Evolutionary conservation across 2,888 invertebrate genomes (phyloP).

Genomic region (Pandemis heparana): DNA sequence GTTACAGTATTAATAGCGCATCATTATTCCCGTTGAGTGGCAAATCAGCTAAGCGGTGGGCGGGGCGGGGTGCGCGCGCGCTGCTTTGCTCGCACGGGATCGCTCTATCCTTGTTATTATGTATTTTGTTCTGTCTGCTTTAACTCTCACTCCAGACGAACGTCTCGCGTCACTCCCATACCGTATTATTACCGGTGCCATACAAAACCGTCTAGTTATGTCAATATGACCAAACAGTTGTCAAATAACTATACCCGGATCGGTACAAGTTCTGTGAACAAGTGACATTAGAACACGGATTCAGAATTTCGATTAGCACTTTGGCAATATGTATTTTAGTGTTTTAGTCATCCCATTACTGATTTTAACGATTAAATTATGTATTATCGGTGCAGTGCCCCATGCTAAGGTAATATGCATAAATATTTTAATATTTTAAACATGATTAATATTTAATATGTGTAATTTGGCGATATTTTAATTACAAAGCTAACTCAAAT

Average conservation of each 20-base stretch:
- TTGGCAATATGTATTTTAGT: slow-evolving; percentile 73
- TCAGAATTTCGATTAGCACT: slow-evolving; percentile 15
- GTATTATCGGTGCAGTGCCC: slow-evolving; percentile 65
- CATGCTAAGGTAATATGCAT: slow-evolving; percentile 72
- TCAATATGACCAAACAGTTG: slow-evolving; percentile 72
- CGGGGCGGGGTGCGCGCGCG: slow-evolving; percentile 56
- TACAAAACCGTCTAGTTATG: slow-evolving; percentile 59
- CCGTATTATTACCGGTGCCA: slow-evolving; percentile 55
- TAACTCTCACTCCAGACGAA: slow-evolving; percentile 72
- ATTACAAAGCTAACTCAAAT: not conserved
- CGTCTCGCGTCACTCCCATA: slow-evolving; percentile 63
- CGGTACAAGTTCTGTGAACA: slow-evolving; percentile 66
- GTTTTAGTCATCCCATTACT: slow-evolving; percentile 70
- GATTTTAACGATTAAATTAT: slow-evolving; percentile 69
- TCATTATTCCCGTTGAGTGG: slow-evolving; percentile 49
- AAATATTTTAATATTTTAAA: slow-evolving; percentile 12
- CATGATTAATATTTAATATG: not conserved
- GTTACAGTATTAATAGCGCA: slow-evolving; percentile 49
- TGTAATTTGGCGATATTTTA: not conserved
- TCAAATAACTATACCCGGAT: slow-evolving; percentile 56
- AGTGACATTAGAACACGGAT: slow-evolving; percentile 55
- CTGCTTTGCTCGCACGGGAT: slow-evolving; percentile 47
- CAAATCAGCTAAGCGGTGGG: slow-evolving; percentile 64
- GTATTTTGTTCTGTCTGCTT: slow-evolving; percentile 79
- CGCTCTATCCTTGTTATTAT: slow-evolving; percentile 66